Percentiles rank a stretch among this genome's conserved stretches.
phyloP scores from a whole-genome alignment of 2,888 invertebrate species.

The Nesidiocoris tenuis region DNA sequence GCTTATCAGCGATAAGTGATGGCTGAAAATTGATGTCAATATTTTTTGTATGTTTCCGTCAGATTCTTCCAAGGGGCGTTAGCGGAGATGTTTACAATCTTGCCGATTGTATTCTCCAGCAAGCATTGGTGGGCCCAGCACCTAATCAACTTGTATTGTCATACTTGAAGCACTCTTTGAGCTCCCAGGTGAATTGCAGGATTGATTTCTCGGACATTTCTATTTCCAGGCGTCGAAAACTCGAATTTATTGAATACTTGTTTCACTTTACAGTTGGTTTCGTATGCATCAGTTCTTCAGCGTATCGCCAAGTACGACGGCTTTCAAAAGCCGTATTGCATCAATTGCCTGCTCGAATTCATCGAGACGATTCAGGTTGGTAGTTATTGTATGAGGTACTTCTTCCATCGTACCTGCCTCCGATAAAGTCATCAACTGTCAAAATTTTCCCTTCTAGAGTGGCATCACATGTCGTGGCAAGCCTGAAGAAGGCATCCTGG shows the following conservation, averaged over 20 bases:
- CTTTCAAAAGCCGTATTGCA: slow-evolving; percentile 82
- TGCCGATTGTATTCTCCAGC: slow-evolving; percentile 89
- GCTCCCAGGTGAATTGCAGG: slow-evolving; percentile 65
- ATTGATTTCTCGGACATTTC: neutral
- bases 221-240: neutral
- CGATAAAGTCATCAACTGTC: too few species aligned
- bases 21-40: too few species aligned
- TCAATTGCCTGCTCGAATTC: slow-evolving; percentile 81
- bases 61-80: slow-evolving; percentile 80
- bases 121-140: slow-evolving; percentile 89
- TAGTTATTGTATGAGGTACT: slow-evolving; percentile 1
- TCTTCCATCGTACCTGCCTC: neutral
- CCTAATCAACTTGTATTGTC: slow-evolving; percentile 89
- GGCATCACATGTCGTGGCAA: slow-evolving; percentile 72
- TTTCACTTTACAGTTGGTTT: slow-evolving; percentile 71
- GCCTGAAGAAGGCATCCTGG: slow-evolving; percentile 83
- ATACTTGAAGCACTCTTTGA: slow-evolving; percentile 87
- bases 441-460: slow-evolving; percentile 53
- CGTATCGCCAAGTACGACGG: slow-evolving; percentile 87
- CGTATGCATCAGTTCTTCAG: slow-evolving; percentile 84
- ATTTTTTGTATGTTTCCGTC: slow-evolving; percentile 11
- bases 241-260: too few species aligned
- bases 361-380: slow-evolving; percentile 66
- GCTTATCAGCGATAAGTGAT: too few species aligned
- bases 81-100: slow-evolving; percentile 91